Evolutionary conservation across 2,888 invertebrate genomes (phyloP), one percentile per base, ranked within the genome.

Genomic region (Dione juno): DNA sequence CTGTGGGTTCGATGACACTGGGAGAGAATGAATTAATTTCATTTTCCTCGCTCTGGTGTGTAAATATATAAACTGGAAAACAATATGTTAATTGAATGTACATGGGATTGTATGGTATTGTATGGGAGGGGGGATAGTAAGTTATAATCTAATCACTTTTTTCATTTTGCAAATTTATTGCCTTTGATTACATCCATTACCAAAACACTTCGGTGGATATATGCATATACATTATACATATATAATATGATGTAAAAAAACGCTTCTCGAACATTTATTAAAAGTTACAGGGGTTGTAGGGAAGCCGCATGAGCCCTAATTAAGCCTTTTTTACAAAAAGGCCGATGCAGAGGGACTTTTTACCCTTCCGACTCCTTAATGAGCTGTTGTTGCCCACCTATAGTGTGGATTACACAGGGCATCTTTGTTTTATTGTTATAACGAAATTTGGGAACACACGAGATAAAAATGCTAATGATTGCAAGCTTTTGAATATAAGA

Each of bases 251-350:
- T 84, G 84, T 83, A 85, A 84, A 85, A n/a, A 82, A 83, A 81
- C 84, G 80, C 88, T 89, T 84, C 84, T 87, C 88, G 90, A 88
- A 86, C 92, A 90, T 92, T 92, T 92, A 93, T 92, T 93, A 92
- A 93, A 93, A 93, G 93, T 93, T 93, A 92, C 92, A 90, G 91
- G 90, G 92, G 89, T 86, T 85, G 88, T 87, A 88, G 90, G 91
- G 89, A 81, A 88, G 92, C 92, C 93, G 87, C 92, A 92, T 86
- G 91, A 91, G 88, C 86, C 90, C 93, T 93, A 93, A 93, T 93
- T 93, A 93, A 93, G 90, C 88, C 89, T 88, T 91, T 92, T 92
- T 91, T 90, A 88, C 88, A 90, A 91, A 92, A 92, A 89, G 86
- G 82, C 84, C 82, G 81, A 84, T 84, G 84, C 84, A 83, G 84